Evolutionary conservation across 1,140 invertebrate genomes (phyloP).

Genomic region (Coptotermes formosanus): DNA sequence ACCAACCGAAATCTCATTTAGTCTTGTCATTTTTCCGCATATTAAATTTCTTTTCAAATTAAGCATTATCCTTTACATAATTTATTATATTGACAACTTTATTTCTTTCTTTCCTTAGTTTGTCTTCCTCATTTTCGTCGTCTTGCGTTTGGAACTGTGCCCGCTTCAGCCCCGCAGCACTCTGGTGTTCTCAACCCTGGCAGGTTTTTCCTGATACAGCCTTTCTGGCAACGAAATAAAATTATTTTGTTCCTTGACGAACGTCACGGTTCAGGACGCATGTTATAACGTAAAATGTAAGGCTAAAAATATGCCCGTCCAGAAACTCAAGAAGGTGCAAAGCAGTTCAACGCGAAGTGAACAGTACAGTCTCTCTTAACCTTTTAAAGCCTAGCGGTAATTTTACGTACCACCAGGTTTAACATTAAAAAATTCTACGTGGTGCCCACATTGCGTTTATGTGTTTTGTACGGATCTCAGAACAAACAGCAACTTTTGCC

Average conservation of each 20-base stretch:
- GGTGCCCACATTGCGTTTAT: too few relatives aligned
- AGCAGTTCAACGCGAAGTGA: too few relatives aligned
- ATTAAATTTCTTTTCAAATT: not conserved
- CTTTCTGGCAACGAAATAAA: not conserved
- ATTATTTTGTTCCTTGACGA: not conserved
- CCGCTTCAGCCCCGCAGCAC: not conserved
- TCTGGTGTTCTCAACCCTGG: not conserved
- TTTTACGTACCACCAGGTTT: too few relatives aligned
- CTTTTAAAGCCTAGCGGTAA: too few relatives aligned
- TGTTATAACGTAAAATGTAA: not conserved
- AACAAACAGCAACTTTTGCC: too few relatives aligned
- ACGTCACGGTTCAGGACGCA: not conserved
- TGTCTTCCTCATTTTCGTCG: not conserved
- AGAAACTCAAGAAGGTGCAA: too few relatives aligned
- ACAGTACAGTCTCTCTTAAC: too few relatives aligned
- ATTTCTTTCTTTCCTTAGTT: not conserved
- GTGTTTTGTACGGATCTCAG: too few relatives aligned
- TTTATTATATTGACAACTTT: not conserved
- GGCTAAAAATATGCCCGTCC: too few relatives aligned
- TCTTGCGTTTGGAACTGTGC: not conserved
- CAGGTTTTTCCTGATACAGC: not conserved
- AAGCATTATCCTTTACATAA: conserved; percentile 5
- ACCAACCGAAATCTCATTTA: too few relatives aligned
- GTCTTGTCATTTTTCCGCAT: too few relatives aligned
- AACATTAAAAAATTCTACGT: too few relatives aligned